Evolutionary conservation across 2,113 vertebrate genomes (phyloP), one percentile per base, ranked within the genome.

Genomic region (Petroica traversi): DNA sequence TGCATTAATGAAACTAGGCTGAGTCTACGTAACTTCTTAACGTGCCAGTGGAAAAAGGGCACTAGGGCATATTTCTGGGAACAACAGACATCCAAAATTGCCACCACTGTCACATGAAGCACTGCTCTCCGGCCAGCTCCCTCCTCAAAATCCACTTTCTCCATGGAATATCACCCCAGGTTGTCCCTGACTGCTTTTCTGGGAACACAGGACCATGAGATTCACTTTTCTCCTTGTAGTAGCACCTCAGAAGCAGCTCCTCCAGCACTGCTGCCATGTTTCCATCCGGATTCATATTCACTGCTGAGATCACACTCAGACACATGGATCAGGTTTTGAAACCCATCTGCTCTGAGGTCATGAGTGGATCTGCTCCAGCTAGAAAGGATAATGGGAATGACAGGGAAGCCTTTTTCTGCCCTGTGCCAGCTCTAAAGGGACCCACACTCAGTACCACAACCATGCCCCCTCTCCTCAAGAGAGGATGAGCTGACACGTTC

Each of bases 1-100:
- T 77, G 85, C 78, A 59, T 73, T 92, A 82, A 96, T 40, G 67
- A 88, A 95, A 92, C 46, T 28, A 92, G 67, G 89, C 63, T 2
- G 77, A 73, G 33, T 48, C 87, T 82, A 34, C 26, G 3, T 54
- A 94, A 76, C 51, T 89, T 85, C 75, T 89, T 40, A 91, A 88
- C 75, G 58, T 4, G 10, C 51, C 1, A 11, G 15, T 85, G 81
- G 74, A 80, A 95, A 88, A 89, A 82, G 55, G 85, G 71, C 66
- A 79, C 38, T 92, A 24, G 45, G 62, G 54, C 25, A 4, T 38
- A 62, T 72, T 88, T 92, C 94, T 7, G 23, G 45, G 62, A 95
- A 69, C 1, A 34, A 46, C 6, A 81, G 46, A 61, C 34, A 87
- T 73, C 73, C 71, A 49, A 49, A 45, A 57, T 59, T 95, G 69